Conservation (phyloP, 2,888 invertebrate species). For the Rutpela maculata region DNA sequence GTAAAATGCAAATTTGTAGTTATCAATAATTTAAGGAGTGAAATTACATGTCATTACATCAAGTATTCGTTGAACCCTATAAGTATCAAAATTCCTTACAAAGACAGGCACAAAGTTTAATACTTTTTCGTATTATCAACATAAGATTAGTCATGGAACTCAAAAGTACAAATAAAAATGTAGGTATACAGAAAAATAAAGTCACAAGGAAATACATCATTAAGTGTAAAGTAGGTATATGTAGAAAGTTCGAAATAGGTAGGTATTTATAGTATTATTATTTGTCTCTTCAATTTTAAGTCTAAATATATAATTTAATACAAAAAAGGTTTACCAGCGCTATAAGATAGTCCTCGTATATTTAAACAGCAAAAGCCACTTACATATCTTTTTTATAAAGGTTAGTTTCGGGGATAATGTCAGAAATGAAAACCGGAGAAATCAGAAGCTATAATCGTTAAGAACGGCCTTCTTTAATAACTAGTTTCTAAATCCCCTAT, state of each 20-base stretch:
- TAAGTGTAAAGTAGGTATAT: constrained; percentile 34
- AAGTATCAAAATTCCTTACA: constrained; percentile 67
- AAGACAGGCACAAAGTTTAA: constrained; percentile 69
- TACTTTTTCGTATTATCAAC: constrained; percentile 57
- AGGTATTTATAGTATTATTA: constrained; percentile 46
- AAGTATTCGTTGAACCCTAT: constrained; percentile 65
- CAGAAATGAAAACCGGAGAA: no score
- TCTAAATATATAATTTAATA: constrained; percentile 44
- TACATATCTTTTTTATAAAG: no score
- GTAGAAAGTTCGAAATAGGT: constrained; percentile 44
- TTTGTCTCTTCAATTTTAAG: constrained; percentile 52
- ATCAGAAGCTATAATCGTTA: no score
- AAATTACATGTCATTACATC: constrained; percentile 64
- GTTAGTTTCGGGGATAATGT: no score
- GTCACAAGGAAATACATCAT: constrained; percentile 17
- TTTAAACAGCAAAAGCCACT: no score
- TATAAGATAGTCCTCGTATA: not conserved
- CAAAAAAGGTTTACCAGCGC: constrained; percentile 16
- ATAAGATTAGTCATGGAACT: constrained; percentile 37
- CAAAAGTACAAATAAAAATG: constrained; percentile 29
- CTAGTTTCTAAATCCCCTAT: no score
- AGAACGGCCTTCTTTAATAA: no score
- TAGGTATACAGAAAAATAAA: constrained; percentile 5
- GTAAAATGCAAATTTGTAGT: constrained; percentile 66
- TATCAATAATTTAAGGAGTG: constrained; percentile 64